Percentiles rank a stretch among this genome's conserved stretches.
These are phyloP conservation scores for Sepioteuthis lessoniana DNA, from an alignment of 2,888 invertebrate genomes.

Conservation along the genomic window DNA sequence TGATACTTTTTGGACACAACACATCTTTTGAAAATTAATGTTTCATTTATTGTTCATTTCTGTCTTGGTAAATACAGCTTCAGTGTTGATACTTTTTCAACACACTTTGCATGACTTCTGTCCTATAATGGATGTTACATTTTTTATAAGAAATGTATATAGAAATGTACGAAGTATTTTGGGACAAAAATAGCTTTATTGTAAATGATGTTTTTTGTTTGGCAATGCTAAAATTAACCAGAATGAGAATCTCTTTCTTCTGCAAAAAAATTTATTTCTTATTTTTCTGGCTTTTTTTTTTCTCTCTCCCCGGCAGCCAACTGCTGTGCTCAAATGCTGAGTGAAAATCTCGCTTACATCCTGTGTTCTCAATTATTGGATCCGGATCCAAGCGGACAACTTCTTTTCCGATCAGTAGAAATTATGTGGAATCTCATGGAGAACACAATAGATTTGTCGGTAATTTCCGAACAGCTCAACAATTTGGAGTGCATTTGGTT, in stretches of 20 bases:
- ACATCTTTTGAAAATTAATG: too few species aligned
- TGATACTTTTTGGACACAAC: too few species aligned
- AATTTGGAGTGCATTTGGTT: conserved; percentile 72
- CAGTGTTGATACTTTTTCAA: too few species aligned
- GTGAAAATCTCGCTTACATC: conserved; percentile 68
- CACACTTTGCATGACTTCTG: too few species aligned
- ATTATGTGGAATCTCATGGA: conserved; percentile 73
- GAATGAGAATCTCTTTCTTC: neutral
- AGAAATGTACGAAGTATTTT: too few species aligned
- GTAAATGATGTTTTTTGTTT: too few species aligned
- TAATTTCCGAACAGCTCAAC: conserved; percentile 69
- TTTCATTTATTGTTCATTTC: too few species aligned
- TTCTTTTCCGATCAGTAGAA: conserved; percentile 73
- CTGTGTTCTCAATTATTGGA: conserved; percentile 71
- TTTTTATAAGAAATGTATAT: too few species aligned
- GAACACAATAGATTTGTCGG: conserved; percentile 65
- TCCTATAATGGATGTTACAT: too few species aligned
- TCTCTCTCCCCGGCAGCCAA: conserved; percentile 60
- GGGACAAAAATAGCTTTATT: too few species aligned
- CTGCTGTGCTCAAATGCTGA: conserved; percentile 73
- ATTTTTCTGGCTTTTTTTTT: neutral
- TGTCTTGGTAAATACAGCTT: too few species aligned
- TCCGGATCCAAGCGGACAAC: conserved; percentile 69
- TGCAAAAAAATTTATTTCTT: neutral
- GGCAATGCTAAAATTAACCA: too few species aligned